Conservation (phyloP, 1,140 invertebrate species). For the Anthonomus grandis region DNA sequence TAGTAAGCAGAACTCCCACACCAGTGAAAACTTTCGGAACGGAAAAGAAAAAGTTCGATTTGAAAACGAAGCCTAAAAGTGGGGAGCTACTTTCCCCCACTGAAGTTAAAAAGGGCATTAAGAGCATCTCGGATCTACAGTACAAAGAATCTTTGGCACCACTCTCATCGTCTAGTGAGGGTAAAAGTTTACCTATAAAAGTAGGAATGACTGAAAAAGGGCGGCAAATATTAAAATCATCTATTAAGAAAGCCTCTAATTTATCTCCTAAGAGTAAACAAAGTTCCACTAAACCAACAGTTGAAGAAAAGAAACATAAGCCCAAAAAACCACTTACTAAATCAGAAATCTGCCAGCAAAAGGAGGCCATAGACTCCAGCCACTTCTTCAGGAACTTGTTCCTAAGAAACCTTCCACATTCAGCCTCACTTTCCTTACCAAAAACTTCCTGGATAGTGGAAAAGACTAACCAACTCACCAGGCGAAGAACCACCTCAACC, state of each 20-base stretch:
- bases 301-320: slow-evolving; percentile 15
- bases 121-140: slow-evolving; percentile 47
- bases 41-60: slow-evolving; percentile 42
- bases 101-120: slow-evolving; percentile 58
- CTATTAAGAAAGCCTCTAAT: slow-evolving; percentile 9
- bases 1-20: slow-evolving; percentile 35
- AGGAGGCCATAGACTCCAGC: slow-evolving; percentile 57
- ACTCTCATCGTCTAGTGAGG: slow-evolving; percentile 45
- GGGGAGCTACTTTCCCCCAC: slow-evolving; percentile 57
- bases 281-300: slow-evolving; percentile 30
- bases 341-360: slow-evolving; percentile 51
- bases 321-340: slow-evolving; percentile 3
- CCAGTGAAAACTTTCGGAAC: slow-evolving; percentile 50
- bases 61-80: slow-evolving; percentile 48
- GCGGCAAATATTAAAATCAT: slow-evolving; percentile 44
- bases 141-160: slow-evolving; percentile 49
- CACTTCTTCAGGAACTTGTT: slow-evolving; percentile 71
- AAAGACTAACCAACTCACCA: slow-evolving; percentile 61
- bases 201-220: slow-evolving; percentile 52
- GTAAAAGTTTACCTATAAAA: slow-evolving; percentile 45
- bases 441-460: slow-evolving; percentile 58
- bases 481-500: slow-evolving; percentile 51
- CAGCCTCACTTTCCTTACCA: slow-evolving; percentile 40
- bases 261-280: slow-evolving; percentile 16
- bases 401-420: slow-evolving; percentile 51